Base-by-base conservation (phyloP, 2,888 invertebrate species). In the Agriopis aurantiaria region DNA sequence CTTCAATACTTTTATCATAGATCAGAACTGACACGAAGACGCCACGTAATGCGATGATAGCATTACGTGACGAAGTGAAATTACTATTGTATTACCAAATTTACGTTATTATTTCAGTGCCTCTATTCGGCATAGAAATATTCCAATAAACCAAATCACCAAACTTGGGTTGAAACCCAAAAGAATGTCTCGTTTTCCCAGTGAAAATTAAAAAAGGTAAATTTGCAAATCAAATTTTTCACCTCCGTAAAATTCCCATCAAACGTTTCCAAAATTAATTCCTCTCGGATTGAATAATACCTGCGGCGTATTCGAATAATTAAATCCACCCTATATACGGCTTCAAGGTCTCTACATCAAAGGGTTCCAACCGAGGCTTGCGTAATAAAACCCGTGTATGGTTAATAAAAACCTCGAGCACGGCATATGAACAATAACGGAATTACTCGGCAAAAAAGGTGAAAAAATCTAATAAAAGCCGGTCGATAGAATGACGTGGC, bases 361-460 rank as follows among this genome's bases (percentile, higher is more conserved):
- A 74, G 58, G 40, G 45, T 48, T 58, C 68, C 61, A 68, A 73
- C 74, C 68, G 75, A 71, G 75, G 69, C 70, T 61, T 66, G 43
- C 46, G 66, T 65, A 69, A 72, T 55, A 65, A 73, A 70, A 64
- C 69, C 65, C 55, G 45, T 55, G n/a, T 57, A 45, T 65, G 71
- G 75, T 75, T 68, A 71, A 75, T 73, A 73, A 79, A 81, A 76
- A 60, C 62, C 23, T 23, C n/a, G 63, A 40, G 52, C 65, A 12
- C 51, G 58, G 59, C 71, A 71, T 65, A 56, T 64, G 64, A 78
- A 81, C 81, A 81, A 82, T 80, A 79, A 78, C 67, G 59, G 71
- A 84, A 84, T 89, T 85, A 87, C 84, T 77, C 74, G 64, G 79
- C 81, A 79, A 62, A 65, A 85, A 81, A 78, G 71, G 68, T 58